phyloP scores from a whole-genome alignment of 1,140 invertebrate genomes.

The Zaprionus tsacasi region DNA sequence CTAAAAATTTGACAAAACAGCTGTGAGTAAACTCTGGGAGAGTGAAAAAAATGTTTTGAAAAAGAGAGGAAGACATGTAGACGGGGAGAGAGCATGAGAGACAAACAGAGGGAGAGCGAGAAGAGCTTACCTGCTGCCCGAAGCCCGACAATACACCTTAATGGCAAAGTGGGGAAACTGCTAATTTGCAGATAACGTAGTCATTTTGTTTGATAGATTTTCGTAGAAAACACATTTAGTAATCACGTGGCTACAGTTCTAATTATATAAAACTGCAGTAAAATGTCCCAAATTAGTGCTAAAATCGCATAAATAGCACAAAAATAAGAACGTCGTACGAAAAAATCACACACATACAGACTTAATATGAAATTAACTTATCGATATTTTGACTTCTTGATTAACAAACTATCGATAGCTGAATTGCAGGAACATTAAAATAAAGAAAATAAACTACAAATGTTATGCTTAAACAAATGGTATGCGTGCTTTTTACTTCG shows the following conservation, averaged over 20 bases:
- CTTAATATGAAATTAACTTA: slow-evolving; percentile 19
- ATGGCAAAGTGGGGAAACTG: slow-evolving; percentile 34
- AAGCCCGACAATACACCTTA: slow-evolving; percentile 51
- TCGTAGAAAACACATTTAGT: slow-evolving; percentile 11
- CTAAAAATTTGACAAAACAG: slow-evolving; percentile 38
- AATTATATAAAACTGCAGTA: slow-evolving; percentile 31
- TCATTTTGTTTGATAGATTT: slow-evolving; percentile 33
- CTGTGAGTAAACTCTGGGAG: slow-evolving; percentile 38
- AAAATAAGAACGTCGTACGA: slow-evolving; percentile 44
- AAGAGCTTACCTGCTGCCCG: slow-evolving; percentile 51
- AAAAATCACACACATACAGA: slow-evolving; percentile 53
- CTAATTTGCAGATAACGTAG: slow-evolving; percentile 42
- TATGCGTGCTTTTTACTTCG: not conserved
- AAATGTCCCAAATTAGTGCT: slow-evolving; percentile 14
- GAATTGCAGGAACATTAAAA: not conserved
- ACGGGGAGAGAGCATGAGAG: slow-evolving; percentile 11
- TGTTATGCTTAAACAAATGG: not conserved
- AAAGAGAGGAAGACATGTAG: slow-evolving; percentile 8
- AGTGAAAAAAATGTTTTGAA: slow-evolving; percentile 41
- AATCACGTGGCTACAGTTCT: not conserved
- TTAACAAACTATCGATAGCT: slow-evolving; percentile 20
- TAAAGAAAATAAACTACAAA: not conserved
- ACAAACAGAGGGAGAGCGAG: slow-evolving; percentile 24
- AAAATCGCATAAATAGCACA: slow-evolving; percentile 42
- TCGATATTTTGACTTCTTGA: slow-evolving; percentile 26